These are phyloP conservation scores for Taenaris catops DNA, from an alignment of 2,888 invertebrate genomes.

Conservation along the genomic window DNA sequence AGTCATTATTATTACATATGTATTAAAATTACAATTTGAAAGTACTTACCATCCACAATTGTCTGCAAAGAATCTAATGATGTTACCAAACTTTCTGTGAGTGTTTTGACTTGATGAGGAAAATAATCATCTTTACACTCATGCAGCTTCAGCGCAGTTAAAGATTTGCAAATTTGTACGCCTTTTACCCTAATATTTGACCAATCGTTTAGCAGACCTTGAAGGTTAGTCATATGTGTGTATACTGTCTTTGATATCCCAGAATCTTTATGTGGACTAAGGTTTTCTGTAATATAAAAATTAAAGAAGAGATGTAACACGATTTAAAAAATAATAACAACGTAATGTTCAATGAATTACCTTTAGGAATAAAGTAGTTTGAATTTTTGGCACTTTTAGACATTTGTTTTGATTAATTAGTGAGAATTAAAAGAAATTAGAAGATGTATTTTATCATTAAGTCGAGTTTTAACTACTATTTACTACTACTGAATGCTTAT, in stretches of 20 bases:
- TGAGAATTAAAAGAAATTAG: too few species aligned
- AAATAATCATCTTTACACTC: slow-evolving; percentile 54
- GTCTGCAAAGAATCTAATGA: slow-evolving; percentile 40
- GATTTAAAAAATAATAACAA: background rate
- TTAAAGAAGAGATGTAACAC: too few species aligned
- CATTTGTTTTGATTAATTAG: too few species aligned
- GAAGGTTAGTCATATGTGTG: slow-evolving; percentile 52
- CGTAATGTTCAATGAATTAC: slow-evolving; percentile 29
- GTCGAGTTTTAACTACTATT: too few species aligned
- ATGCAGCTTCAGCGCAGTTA: slow-evolving; percentile 48
- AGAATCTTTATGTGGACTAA: slow-evolving; percentile 50
- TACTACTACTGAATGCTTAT: too few species aligned
- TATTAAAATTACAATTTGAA: slow-evolving; percentile 2
- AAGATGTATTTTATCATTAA: too few species aligned
- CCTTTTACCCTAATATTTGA: slow-evolving; percentile 48
- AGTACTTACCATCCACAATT: slow-evolving; percentile 44
- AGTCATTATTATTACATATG: too few species aligned
- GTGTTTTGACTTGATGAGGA: slow-evolving; percentile 45
- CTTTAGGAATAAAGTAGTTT: slow-evolving; percentile 41
- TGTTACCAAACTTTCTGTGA: slow-evolving; percentile 46
- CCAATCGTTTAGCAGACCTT: slow-evolving; percentile 52
- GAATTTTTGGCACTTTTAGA: slow-evolving; percentile 33
- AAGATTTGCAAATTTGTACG: slow-evolving; percentile 42
- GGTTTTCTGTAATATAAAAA: slow-evolving; percentile 44
- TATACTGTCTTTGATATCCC: slow-evolving; percentile 59